Percentiles rank a stretch among this genome's conserved stretches.
Evolutionary conservation across 2,113 vertebrate genomes (phyloP).

Genomic region (Rostratula benghalensis): DNA sequence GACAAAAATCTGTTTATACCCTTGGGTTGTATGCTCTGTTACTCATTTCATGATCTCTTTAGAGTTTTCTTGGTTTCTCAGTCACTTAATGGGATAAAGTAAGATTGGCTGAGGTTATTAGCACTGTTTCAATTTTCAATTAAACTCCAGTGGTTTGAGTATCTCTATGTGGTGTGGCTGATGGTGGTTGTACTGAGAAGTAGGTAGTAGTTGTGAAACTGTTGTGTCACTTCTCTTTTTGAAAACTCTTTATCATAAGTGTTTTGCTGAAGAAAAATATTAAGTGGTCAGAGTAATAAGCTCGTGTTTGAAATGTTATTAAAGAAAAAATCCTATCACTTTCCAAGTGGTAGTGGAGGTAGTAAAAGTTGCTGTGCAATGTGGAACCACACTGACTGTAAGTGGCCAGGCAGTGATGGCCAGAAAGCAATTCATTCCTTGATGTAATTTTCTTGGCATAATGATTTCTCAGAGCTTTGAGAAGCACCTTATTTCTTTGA

Average conservation of each 20-base stretch:
- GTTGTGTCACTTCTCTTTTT: background rate
- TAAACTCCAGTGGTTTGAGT: background rate
- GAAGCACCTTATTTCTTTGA: background rate
- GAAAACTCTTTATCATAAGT: background rate
- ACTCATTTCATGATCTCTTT: background rate
- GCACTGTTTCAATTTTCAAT: background rate
- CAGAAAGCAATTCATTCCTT: background rate
- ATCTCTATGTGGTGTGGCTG: fast-evolving
- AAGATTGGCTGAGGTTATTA: background rate
- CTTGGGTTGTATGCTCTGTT: background rate
- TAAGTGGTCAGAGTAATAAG: background rate
- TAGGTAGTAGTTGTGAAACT: background rate
- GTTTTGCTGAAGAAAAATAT: background rate
- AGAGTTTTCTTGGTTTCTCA: background rate
- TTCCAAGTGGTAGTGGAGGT: background rate
- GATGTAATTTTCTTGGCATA: background rate
- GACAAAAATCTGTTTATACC: background rate
- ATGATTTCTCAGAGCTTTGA: background rate
- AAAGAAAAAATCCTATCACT: background rate
- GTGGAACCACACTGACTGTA: background rate
- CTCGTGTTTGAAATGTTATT: background rate
- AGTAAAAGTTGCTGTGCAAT: background rate
- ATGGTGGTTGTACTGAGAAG: background rate
- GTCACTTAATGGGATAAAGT: background rate
- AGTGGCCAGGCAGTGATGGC: background rate